phyloP scores from a whole-genome alignment of 2,113 vertebrate genomes.

The Mastomys coucha region DNA sequence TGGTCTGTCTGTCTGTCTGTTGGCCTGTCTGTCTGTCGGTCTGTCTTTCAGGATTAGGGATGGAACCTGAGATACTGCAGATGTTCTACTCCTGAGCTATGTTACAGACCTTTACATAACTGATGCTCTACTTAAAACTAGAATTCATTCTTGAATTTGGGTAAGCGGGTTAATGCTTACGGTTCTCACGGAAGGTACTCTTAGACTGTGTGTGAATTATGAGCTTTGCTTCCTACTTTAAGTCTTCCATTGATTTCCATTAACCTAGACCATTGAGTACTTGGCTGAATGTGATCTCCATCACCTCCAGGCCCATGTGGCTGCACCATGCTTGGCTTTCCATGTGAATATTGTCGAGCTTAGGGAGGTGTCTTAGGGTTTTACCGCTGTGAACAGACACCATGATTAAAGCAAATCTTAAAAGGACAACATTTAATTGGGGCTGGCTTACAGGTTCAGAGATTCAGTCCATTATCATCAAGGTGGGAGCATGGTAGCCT shows the following conservation, averaged over 20 bases:
- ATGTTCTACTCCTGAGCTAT: no score
- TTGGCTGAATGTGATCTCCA: not conserved
- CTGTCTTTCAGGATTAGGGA: not conserved
- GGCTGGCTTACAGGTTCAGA: no score
- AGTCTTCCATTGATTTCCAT: not conserved
- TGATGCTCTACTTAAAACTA: not conserved
- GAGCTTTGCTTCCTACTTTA: not conserved
- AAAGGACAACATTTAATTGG: no score
- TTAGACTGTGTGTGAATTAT: no score
- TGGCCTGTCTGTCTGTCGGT: not conserved
- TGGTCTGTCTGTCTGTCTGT: not conserved
- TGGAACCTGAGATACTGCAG: not conserved
- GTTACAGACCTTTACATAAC: not conserved
- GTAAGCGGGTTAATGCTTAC: no score
- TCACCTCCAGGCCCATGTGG: rapidly evolving
- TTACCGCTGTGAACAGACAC: no score
- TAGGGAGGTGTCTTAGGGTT: no score
- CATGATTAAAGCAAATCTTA: no score
- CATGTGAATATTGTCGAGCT: not conserved
- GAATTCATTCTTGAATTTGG: not conserved
- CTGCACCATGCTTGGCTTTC: rapidly evolving
- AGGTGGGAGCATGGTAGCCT: no score
- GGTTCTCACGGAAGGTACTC: not conserved
- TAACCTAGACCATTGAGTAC: rapidly evolving
- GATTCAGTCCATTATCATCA: no score